phyloP scores from a whole-genome alignment of 2,113 vertebrate genomes.

The Cyanoramphus novaezelandiae region DNA sequence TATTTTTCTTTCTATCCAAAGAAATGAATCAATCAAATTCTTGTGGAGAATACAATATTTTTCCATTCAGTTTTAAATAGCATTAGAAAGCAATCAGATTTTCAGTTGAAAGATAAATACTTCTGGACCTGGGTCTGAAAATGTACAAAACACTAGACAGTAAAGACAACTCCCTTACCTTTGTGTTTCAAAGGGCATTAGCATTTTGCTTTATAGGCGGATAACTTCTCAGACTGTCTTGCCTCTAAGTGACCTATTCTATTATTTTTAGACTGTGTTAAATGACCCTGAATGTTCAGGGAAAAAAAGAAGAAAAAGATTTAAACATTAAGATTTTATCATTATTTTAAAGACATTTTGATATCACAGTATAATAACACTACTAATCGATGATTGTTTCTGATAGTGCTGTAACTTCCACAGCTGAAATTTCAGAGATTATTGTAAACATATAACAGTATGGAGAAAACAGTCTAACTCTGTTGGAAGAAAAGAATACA shows the following conservation, averaged over 20 bases:
- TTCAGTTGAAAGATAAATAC: slow-evolving; percentile 70
- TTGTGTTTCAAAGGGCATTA: slow-evolving; percentile 63
- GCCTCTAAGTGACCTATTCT: slow-evolving; percentile 31
- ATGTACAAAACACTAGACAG: slow-evolving; percentile 48
- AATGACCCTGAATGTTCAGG: background rate
- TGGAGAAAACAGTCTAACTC: background rate
- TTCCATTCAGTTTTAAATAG: slow-evolving; percentile 69
- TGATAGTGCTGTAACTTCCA: background rate
- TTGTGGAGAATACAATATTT: slow-evolving; percentile 72
- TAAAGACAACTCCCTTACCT: slow-evolving; percentile 18
- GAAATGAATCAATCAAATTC: slow-evolving; percentile 59
- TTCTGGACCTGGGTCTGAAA: slow-evolving; percentile 37
- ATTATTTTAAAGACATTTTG: slow-evolving; percentile 20
- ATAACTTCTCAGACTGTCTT: slow-evolving; percentile 47
- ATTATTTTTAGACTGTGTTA: slow-evolving; percentile 26
- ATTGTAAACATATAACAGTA: background rate
- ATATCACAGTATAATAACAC: background rate
- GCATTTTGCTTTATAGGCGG: slow-evolving; percentile 30
- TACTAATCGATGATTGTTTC: slow-evolving; percentile 16
- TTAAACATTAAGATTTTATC: background rate
- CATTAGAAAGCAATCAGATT: slow-evolving; percentile 71
- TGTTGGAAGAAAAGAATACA: background rate
- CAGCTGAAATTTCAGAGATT: slow-evolving; percentile 15
- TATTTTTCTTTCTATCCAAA: slow-evolving; percentile 57
- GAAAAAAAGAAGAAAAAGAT: background rate